A percentile compares a stretch with the other conserved stretches of the same genome.
These are phyloP conservation scores for Acromyrmex echinatior DNA, from an alignment of 1,140 invertebrate genomes.

Conservation along the genomic window DNA sequence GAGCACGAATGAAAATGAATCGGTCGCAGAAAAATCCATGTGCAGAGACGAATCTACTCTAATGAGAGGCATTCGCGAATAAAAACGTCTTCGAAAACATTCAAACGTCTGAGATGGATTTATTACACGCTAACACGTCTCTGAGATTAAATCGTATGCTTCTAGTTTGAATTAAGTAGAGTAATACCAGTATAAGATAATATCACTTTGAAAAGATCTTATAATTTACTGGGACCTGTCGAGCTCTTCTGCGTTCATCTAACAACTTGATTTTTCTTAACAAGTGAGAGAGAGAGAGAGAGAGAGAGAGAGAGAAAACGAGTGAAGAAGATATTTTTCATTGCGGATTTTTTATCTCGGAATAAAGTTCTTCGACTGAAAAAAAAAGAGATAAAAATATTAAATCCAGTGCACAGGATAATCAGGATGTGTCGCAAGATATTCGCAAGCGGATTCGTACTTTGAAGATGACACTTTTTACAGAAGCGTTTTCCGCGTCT, in stretches of 20 bases:
- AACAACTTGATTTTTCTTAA: conserved; percentile 40
- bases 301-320: background rate
- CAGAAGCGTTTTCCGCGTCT: conserved; percentile 12
- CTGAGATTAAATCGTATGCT: conserved; percentile 7
- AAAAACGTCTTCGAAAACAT: conserved; percentile 13
- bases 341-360: conserved; percentile 26
- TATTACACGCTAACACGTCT: conserved; percentile 15
- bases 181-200: background rate
- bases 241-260: background rate
- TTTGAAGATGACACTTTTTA: conserved; percentile 41
- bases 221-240: conserved; percentile 7
- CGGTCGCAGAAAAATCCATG: conserved; percentile 17
- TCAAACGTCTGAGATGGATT: conserved; percentile 21
- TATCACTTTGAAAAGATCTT: conserved; percentile 24
- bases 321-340: conserved; percentile 11
- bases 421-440: conserved; percentile 39
- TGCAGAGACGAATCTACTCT: conserved; percentile 31
- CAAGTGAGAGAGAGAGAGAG: background rate
- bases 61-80: conserved; percentile 25
- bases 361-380: conserved; percentile 26
- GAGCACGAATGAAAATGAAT: conserved; percentile 44
- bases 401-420: conserved; percentile 23
- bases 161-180: conserved; percentile 32
- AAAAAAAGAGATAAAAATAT: conserved; percentile 10
- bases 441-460: conserved; percentile 30